Conservation (phyloP, 2,888 invertebrate genomes). For the Bedellia somnulentella region DNA sequence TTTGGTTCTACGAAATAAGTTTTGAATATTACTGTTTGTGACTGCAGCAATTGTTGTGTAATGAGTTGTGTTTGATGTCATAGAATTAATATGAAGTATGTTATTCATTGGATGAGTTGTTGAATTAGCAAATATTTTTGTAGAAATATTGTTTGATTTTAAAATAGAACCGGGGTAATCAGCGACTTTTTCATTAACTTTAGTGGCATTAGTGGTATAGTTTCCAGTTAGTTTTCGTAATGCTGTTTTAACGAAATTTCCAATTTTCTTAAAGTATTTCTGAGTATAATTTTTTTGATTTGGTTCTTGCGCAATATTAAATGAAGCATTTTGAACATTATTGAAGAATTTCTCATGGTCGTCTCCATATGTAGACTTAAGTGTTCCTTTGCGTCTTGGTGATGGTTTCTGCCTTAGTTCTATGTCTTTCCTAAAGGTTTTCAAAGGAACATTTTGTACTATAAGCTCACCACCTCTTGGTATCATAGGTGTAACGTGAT, state of each 20-base stretch:
- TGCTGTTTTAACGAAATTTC: too few species aligned
- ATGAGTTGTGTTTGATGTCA: constrained; percentile 7
- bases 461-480: constrained; percentile 30
- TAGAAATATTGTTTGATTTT: background rate
- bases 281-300: background rate
- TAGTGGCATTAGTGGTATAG: background rate
- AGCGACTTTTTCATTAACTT: background rate
- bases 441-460: constrained; percentile 25
- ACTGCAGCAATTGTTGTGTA: constrained; percentile 38
- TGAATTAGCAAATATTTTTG: too few species aligned
- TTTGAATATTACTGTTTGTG: constrained; percentile 41
- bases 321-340: constrained; percentile 13
- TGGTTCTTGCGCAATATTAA: too few species aligned
- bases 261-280: background rate
- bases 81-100: background rate
- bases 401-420: constrained; percentile 35
- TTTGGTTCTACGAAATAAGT: constrained; percentile 40
- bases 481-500: constrained; percentile 25
- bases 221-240: background rate
- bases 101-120: background rate
- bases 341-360: constrained; percentile 39
- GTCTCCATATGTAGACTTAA: constrained; percentile 54
- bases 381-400: constrained; percentile 45
- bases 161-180: background rate
- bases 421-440: constrained; percentile 25